Evolutionary conservation across 2,888 invertebrate genomes (phyloP), one percentile per base, ranked within the genome.

Genomic region (Eristalis intricaria): DNA sequence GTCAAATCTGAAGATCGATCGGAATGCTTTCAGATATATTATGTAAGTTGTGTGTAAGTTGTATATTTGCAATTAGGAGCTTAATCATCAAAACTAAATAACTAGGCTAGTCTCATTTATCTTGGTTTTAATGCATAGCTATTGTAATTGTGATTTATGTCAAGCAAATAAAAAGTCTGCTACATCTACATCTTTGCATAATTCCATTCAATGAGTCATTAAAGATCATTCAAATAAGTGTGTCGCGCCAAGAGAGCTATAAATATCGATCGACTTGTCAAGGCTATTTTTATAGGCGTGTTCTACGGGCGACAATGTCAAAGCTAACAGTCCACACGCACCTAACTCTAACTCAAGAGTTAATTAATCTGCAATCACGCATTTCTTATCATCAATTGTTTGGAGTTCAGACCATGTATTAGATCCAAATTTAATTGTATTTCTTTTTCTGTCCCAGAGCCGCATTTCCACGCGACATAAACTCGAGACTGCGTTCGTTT

Each of bases 341-440:
- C 38, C 35, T 11, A 65, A 65, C 65, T 61, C 50, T 68, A 22
- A 23, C 38, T 66, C 32, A 83, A 63, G 61, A 69, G 43, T 74
- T 74, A 74, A 74, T 79, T 79, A 79, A 43, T 74, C 38, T 58
- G 13, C 22, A 79, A 79, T 74, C 50, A 70, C 35, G 35, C 58
- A 23, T 60, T 74, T 64, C 26, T 79, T 84, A 78, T 79, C 69
- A 69, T n/a, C 15, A 32, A 68, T 19, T 32, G 35, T 73, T 77
- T 78, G 40, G 68, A 73, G 56, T 71, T 43, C n/a, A 43, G 43
- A 43, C 43, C n/a, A 19, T 50, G 50, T 50, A 19, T 19, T 50
- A 10, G 8, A n/a, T n/a, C 19, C 50, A 50, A 50, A 19, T 19
- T 19, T 19, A 19, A 8, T 19, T 50, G 15, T 43, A n/a, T 19